Conservation (phyloP, 2,797 vertebrate species). For the Anguilla pacifica region DNA sequence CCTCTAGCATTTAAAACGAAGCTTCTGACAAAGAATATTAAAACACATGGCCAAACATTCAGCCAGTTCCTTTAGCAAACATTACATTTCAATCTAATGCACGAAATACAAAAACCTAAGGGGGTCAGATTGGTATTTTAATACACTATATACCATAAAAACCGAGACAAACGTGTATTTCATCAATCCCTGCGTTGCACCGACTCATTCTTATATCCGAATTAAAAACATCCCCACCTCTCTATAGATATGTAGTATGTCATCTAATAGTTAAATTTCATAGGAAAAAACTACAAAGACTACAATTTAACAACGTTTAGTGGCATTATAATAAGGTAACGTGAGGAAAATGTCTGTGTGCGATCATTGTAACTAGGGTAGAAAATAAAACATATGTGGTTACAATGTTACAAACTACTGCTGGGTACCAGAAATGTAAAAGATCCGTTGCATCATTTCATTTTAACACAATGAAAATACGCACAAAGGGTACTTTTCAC, state of each 20-base stretch:
- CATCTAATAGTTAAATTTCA: not conserved
- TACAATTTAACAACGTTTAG: not conserved
- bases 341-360: not conserved
- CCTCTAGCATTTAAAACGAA: slow-evolving; percentile 25
- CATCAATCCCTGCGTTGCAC: not conserved
- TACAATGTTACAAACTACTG: not conserved
- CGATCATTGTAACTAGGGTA: not conserved
- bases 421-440: not conserved
- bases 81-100: not conserved
- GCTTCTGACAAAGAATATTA: slow-evolving; percentile 59
- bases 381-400: not conserved
- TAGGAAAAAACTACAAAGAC: not conserved
- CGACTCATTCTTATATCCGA: not conserved
- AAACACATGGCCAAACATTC: slow-evolving; percentile 49
- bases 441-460: not conserved
- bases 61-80: slow-evolving; percentile 37
- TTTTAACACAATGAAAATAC: slow-evolving; percentile 31
- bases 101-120: not conserved
- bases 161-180: not conserved
- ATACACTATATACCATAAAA: not conserved
- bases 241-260: not conserved
- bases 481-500: slow-evolving; percentile 32
- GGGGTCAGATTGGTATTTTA: not conserved
- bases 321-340: not conserved
- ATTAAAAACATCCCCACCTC: not conserved